Evolutionary conservation across 2,797 vertebrate genomes (phyloP), one percentile per base, ranked within the genome.

Genomic region (Sebastes trivittatus): DNA sequence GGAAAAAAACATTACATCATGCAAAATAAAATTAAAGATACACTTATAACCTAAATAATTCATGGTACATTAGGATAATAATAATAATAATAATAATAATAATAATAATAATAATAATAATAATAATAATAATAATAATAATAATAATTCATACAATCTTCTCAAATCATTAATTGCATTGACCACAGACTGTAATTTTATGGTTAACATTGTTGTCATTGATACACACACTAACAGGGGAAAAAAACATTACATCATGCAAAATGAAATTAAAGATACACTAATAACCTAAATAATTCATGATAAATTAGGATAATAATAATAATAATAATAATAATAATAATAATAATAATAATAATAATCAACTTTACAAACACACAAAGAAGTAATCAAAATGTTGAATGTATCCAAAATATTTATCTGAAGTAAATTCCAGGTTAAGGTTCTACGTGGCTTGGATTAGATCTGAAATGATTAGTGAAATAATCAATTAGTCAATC

Each of bases 81-180:
- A 36, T 36, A 36, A n/a, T 34, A 10, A 30, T 20, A 20, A 27
- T 52, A 11, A 49, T 49, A 11, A 32, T 20, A 49, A 7, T 18
- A 14, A 0, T 27, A 18, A 30, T 20, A 54, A 5, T 38, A 8
- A 63, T 23, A 4, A 14, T 18, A 25, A 22, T 70, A 8, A 34
- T 55, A 34, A 20, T 61, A 23, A 23, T 23, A 25, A 25, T 25
- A 25, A 25, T 68, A 8, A 34, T 55, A 34, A 20, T 61, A 23
- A 23, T 23, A 25, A 25, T 25, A 25, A 25, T 68, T 34, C 0
- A 55, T 20, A 38, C 20, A 52, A 25, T 67, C 2, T 67, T 10
- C 14, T 60, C 7, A 36, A 58, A 78, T 61, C 59, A 42, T 54
- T 85, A 78, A 85, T 54, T 81, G 30, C 34, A 72, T 23, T 1